Conservation (phyloP, 2,888 invertebrate genomes). For the Actias luna region DNA sequence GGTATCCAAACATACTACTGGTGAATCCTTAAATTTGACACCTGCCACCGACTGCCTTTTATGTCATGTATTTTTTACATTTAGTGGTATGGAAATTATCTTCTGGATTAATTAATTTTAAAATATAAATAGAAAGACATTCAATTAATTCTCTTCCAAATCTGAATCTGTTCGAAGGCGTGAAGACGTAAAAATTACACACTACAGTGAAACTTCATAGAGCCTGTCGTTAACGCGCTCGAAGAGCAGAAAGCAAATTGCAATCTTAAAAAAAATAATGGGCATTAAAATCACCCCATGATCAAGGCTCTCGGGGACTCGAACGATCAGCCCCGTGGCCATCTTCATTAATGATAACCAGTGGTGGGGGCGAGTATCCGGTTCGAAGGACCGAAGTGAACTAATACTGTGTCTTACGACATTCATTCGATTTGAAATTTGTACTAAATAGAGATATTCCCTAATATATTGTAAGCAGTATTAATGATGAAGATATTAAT, state of each 20-base stretch:
- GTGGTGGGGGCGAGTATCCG: conserved; percentile 59
- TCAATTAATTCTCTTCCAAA: background rate
- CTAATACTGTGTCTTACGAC: conserved; percentile 23
- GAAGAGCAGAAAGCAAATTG: conserved; percentile 33
- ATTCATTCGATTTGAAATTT: background rate
- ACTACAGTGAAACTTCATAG: conserved; percentile 6
- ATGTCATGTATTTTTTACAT: too few species aligned
- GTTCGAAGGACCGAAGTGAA: conserved; percentile 47
- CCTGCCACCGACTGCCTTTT: too few species aligned
- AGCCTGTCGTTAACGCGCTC: conserved; percentile 14
- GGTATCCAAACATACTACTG: too few species aligned
- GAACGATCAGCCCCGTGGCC: conserved; percentile 73
- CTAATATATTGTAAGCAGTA: too few species aligned
- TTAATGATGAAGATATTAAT: background rate
- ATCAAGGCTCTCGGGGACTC: conserved; percentile 57
- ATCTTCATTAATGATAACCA: conserved; percentile 76
- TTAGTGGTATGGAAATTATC: too few species aligned
- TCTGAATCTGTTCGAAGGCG: background rate
- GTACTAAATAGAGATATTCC: background rate
- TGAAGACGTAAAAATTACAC: conserved; percentile 8
- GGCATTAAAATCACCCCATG: conserved; percentile 63
- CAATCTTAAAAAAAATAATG: conserved; percentile 53
- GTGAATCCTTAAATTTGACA: too few species aligned
- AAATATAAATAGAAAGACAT: too few species aligned
- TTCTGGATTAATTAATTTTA: too few species aligned